These are phyloP conservation scores for Corythornis madagascariensis DNA, from an alignment of 2,113 vertebrate genomes.

Conservation along the genomic window DNA sequence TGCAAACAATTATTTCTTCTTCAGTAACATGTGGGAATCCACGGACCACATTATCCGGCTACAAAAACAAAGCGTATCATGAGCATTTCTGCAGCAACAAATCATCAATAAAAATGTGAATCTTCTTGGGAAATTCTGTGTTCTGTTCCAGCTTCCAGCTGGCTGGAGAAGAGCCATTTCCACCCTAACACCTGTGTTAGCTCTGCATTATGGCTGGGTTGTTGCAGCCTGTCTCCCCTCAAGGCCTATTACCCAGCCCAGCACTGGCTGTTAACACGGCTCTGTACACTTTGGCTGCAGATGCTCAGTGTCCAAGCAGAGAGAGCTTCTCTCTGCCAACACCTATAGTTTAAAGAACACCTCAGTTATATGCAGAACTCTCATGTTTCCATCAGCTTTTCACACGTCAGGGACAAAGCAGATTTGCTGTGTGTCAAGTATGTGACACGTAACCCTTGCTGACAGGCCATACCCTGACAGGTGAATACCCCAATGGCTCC, in stretches of 20 bases:
- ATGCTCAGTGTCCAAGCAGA: not conserved
- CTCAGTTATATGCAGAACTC: not conserved
- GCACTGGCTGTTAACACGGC: not conserved
- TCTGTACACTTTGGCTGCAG: not conserved
- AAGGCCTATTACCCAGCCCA: fast-evolving
- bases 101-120: not conserved
- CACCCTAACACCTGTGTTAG: not conserved
- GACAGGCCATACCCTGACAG: not conserved
- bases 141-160: not conserved
- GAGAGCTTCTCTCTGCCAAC: not conserved
- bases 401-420: not conserved
- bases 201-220: not conserved
- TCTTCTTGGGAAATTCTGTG: not conserved
- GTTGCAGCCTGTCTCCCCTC: not conserved
- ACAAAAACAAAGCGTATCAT: not conserved
- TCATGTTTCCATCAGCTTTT: not conserved
- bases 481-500: not conserved
- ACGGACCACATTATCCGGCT: not conserved
- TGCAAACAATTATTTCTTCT: not conserved
- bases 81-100: not conserved
- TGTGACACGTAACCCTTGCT: fast-evolving
- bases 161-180: not conserved
- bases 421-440: not conserved
- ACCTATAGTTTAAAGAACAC: not conserved
- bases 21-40: not conserved